Conservation (phyloP, 2,113 vertebrate genomes). For the Reinhardtius hippoglossoides region DNA sequence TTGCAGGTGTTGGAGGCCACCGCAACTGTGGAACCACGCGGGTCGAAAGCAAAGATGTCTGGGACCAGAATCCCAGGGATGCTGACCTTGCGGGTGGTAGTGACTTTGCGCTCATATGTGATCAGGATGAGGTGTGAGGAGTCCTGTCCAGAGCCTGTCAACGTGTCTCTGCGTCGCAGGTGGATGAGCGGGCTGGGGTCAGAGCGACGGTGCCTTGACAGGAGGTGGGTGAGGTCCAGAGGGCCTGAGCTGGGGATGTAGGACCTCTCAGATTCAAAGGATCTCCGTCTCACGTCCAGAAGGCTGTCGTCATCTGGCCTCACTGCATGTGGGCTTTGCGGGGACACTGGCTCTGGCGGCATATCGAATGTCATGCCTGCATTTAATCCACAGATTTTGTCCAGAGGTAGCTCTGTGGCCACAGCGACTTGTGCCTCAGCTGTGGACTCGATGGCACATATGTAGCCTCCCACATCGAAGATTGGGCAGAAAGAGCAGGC, state of each 20-base stretch:
- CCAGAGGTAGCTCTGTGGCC: constrained; percentile 92
- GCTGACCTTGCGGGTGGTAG: constrained; percentile 88
- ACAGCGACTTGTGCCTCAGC: constrained; percentile 86
- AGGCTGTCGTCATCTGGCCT: constrained; percentile 72
- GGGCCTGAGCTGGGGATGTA: constrained; percentile 81
- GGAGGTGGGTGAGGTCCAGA: constrained; percentile 89
- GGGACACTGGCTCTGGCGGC: constrained; percentile 64
- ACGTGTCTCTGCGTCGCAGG: constrained; percentile 85
- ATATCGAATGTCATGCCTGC: constrained; percentile 85
- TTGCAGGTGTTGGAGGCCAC: constrained; percentile 94
- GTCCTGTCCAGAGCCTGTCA: constrained; percentile 90
- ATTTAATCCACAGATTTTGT: constrained; percentile 91
- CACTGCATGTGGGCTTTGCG: constrained; percentile 58
- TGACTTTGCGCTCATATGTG: constrained; percentile 89
- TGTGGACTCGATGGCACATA: constrained; percentile 88
- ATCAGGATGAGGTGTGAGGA: constrained; percentile 93
- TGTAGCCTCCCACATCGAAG: constrained; percentile 88
- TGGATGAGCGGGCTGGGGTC: constrained; percentile 88
- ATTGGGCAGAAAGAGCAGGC: constrained; percentile 88
- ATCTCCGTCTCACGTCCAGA: constrained; percentile 75
- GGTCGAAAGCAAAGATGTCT: constrained; percentile 91
- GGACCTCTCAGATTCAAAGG: constrained; percentile 79
- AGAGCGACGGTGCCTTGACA: constrained; percentile 79
- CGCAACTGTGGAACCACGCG: constrained; percentile 84
- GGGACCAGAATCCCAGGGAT: constrained; percentile 95